Conservation (phyloP, 37 sponge, comb jelly and placozoan genomes). For the Chondrilla cf. caribensis region DNA sequence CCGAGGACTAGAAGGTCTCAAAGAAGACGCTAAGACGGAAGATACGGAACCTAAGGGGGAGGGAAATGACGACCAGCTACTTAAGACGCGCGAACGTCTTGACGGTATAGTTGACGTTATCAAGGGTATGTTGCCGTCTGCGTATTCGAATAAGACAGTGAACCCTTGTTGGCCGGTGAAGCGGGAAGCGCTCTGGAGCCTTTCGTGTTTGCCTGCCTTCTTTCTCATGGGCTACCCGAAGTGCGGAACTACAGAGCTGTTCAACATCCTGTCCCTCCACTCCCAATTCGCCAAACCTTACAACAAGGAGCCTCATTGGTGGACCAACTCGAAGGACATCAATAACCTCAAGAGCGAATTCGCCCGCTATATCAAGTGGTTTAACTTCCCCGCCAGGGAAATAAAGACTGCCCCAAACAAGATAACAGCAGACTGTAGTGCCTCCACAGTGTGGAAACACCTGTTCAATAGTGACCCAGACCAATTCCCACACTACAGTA, state of each 20-base stretch:
- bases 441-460: constrained; percentile 48
- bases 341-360: not conserved
- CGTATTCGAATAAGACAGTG: not conserved
- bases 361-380: constrained; percentile 4
- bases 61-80: too few species aligned
- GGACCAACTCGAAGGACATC: not conserved
- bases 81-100: not conserved
- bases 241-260: constrained; percentile 44
- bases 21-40: too few species aligned
- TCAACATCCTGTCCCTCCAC: not conserved
- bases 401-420: not conserved
- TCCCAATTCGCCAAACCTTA: not conserved
- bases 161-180: constrained; percentile 7
- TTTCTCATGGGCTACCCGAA: constrained; percentile 54
- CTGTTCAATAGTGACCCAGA: constrained; percentile 4
- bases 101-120: not conserved
- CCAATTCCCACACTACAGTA: constrained; percentile 26
- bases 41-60: too few species aligned
- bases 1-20: too few species aligned
- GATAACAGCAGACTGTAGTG: constrained; percentile 48
- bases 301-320: constrained; percentile 43
- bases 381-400: not conserved
- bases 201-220: constrained; percentile 34
- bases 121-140: not conserved
- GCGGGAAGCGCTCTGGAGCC: too few species aligned